Evolutionary conservation across 2,113 vertebrate genomes (phyloP), one percentile per base, ranked within the genome.

Genomic region (Cinclus cinclus): DNA sequence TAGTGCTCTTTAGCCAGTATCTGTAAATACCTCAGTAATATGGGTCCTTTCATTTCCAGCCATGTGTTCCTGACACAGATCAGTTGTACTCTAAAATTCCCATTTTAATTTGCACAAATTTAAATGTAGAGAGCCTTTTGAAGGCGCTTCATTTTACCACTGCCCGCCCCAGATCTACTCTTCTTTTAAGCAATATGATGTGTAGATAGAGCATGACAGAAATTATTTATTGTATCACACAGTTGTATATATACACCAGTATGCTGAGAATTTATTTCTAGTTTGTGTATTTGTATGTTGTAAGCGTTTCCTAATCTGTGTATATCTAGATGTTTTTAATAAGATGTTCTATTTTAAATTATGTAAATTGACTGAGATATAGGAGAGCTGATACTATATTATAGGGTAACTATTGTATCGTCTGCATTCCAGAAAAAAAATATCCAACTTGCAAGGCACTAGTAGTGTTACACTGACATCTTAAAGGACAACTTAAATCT

Each of bases 121-220:
- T 97, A 98, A 98, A 97, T 85, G 97, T 98, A 98, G 98, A 98
- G 89, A 97, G 94, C 97, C 97, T 95, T 97, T 95, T 93, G 91
- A 95, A 93, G 97, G 95, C 96, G 41, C 95, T 97, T 96, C 94
- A 90, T 97, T 95, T 96, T 96, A 96, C 95, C 97, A 97, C 96
- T 98, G 97, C 96, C 98, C 97, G 13, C 86, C 97, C 93, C 94
- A 96, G 82, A 98, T 98, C 98, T 98, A 98, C 98, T 99, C 99
- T 99, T 99, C 99, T 99, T 99, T 99, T 99, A 99, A 99, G 99
- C 99, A 99, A 99, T 99, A 99, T 99, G 98, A 99, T 99, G 99
- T 99, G 99, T 99, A 99, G 99, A 99, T 99, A 99, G 98, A 99
- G 99, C 99, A 99, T 99, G 99, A 99, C 98, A 98, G 98, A 99